Base-by-base conservation (phyloP, 1,140 invertebrate species). In the Araneus ventricosus region DNA sequence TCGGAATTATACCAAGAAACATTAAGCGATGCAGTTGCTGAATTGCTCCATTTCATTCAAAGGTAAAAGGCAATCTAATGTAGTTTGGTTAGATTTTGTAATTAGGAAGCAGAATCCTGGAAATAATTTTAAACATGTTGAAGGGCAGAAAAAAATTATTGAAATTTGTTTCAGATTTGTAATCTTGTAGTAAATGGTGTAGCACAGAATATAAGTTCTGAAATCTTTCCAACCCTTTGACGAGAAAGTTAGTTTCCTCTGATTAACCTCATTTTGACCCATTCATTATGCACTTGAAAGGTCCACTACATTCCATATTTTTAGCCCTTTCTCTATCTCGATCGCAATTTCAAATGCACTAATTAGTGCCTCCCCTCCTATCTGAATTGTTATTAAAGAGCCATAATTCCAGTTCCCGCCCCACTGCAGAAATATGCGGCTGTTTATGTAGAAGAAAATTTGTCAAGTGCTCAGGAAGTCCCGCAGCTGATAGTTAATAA, bases 401-500 rank as follows among this genome's bases (percentile, higher is more conserved):
- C 37, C 3, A 30, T 8, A n/a, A 27, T 84, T 14, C 80, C 39
- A 17, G n/a, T 57, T 22, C 20, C 39, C 4, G 22, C 41, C 24
- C 39, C 17, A 52, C 24, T 52, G 17, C 30, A 20, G 8, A 45
- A 45, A n/a, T 22, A 27, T 84, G 24, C 24, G 20, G 59, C 57
- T 39, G 17, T 63, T 59, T 52, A 57, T 37, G 41, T 10, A 8
- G 14, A n/a, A 57, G 39, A 20, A n/a, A 57, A 52, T 84, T 45
- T 41, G 41, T 84, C 37, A 57, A 52, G 80, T 84, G 39, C 20
- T 52, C 45, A 27, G 24, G 27, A 84, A 45, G 8, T 84, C 80
- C 27, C 45, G 52, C 41, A 57, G 80, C 8, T n/a, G 39, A 41
- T 27, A 84, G 39, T 45, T 84, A 84, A 84, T 84, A 84, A 41